Evolutionary conservation across 2,113 vertebrate species (phyloP), one percentile per base, ranked within the genome.

Genomic region (Hippocampus barbouri): DNA sequence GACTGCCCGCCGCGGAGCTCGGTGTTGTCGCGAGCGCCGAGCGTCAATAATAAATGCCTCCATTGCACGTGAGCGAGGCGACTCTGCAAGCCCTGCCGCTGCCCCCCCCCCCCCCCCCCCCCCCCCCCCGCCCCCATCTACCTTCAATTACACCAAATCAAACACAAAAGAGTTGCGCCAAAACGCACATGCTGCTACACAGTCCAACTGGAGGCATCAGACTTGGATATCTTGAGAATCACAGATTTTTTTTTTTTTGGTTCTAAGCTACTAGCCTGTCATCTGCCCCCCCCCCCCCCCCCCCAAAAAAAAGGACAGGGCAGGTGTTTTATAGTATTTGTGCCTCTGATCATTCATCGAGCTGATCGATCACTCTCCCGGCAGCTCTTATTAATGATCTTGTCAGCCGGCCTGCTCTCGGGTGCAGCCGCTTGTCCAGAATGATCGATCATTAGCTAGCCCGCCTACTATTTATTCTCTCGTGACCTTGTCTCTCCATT

Each of bases 281-380:
- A 38, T 6, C 34, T 30, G 27, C 34, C 34, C 34, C 34, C 34
- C 5, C 34, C 43, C 43, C 11, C 14, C 12, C 2, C 14, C 43
- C 2, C 9, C 2, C 6, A 12, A 45, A 45, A 84, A 79, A 89
- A 66, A 80, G 86, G 83, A 88, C 69, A 18, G 68, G 75, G 67
- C 94, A 95, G 94, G 94, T 95, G 94, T 93, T 94, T 94, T 93
- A 94, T 93, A 94, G 94, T 91, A 94, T 95, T 93, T 94, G 92
- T 93, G 91, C 91, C 94, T 93, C 90, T 89, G 93, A 91, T 93
- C 94, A 95, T 96, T 93, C 94, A 94, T 96, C 94, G 95, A 73
- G 87, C 88, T 93, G 79, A 95, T 95, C 93, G 93, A 95, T 95
- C 91, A 93, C 79, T 86, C 89, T 92, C 90, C 92, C 85, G 89